phyloP scores from a whole-genome alignment of 2,113 vertebrate species.

The Spea bombifrons region DNA sequence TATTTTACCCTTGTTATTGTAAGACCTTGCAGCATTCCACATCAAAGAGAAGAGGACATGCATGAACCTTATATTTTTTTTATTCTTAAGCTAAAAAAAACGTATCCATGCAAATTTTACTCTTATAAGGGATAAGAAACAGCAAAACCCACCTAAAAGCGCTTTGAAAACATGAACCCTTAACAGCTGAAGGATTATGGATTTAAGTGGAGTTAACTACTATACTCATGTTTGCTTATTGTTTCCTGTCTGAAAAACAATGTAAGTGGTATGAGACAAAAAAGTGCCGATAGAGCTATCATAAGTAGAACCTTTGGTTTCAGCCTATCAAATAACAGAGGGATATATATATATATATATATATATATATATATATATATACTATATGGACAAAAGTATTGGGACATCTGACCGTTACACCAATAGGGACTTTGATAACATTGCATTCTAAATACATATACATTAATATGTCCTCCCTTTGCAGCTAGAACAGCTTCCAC shows the following conservation, averaged over 20 bases:
- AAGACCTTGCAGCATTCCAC: slow-evolving; percentile 46
- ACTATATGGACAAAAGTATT: too few species aligned
- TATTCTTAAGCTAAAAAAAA: slow-evolving; percentile 42
- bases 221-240: slow-evolving; percentile 31
- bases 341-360: background rate
- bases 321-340: too few species aligned
- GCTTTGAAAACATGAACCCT: slow-evolving; percentile 32
- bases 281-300: background rate
- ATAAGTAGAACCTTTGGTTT: background rate
- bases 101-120: slow-evolving; percentile 37
- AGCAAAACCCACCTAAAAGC: slow-evolving; percentile 37
- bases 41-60: slow-evolving; percentile 35
- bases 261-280: too few species aligned
- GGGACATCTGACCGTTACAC: too few species aligned
- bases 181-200: slow-evolving; percentile 42
- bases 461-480: too few species aligned
- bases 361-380: background rate
- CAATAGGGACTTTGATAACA: background rate
- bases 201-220: slow-evolving; percentile 35
- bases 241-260: slow-evolving; percentile 35
- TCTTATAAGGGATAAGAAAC: slow-evolving; percentile 42
- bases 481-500: too few species aligned
- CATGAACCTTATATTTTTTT: slow-evolving; percentile 34
- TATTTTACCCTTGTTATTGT: slow-evolving; percentile 47
- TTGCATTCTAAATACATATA: too few species aligned